A percentile compares a stretch with the other conserved stretches of the same genome.
These are phyloP conservation scores for Molossus molossus DNA, from an alignment of 2,797 vertebrate genomes.

Conservation along the genomic window DNA sequence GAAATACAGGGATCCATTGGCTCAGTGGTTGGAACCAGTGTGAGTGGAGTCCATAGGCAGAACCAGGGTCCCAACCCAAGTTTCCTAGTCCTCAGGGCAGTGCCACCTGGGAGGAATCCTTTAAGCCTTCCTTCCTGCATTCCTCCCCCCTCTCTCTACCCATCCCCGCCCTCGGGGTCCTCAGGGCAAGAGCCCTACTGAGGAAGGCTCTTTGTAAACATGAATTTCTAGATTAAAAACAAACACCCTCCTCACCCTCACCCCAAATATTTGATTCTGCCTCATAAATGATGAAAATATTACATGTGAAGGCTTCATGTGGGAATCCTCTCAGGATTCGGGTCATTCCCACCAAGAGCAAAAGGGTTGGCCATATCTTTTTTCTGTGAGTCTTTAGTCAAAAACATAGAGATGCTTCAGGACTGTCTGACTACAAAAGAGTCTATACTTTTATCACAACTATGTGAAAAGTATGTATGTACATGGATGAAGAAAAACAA, in stretches of 20 bases:
- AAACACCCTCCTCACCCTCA: not conserved
- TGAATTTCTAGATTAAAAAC: slow-evolving; percentile 61
- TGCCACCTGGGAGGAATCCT: not conserved
- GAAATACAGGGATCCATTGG: not conserved
- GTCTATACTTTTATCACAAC: not conserved
- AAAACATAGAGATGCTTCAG: not conserved
- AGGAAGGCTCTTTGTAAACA: slow-evolving; percentile 58
- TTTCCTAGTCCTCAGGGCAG: not conserved
- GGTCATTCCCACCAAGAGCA: not conserved
- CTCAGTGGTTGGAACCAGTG: not conserved
- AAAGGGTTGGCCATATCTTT: not conserved
- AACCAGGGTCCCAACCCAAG: not conserved
- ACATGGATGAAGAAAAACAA: not conserved
- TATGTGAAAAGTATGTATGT: not conserved
- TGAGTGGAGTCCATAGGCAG: not conserved
- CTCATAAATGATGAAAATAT: slow-evolving; percentile 55
- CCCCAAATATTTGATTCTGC: slow-evolving; percentile 40
- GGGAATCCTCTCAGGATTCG: slow-evolving; percentile 10
- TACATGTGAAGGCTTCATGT: not conserved
- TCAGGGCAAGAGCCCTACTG: slow-evolving; percentile 15
- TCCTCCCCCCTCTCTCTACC: not conserved
- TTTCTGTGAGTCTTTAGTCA: slow-evolving; percentile 27
- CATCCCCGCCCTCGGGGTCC: not conserved
- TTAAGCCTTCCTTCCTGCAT: not conserved
- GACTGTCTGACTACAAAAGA: not conserved